Evolutionary conservation across 1,140 invertebrate species (phyloP), one percentile per base, ranked within the genome.

Genomic region (Lepidurus packardi): DNA sequence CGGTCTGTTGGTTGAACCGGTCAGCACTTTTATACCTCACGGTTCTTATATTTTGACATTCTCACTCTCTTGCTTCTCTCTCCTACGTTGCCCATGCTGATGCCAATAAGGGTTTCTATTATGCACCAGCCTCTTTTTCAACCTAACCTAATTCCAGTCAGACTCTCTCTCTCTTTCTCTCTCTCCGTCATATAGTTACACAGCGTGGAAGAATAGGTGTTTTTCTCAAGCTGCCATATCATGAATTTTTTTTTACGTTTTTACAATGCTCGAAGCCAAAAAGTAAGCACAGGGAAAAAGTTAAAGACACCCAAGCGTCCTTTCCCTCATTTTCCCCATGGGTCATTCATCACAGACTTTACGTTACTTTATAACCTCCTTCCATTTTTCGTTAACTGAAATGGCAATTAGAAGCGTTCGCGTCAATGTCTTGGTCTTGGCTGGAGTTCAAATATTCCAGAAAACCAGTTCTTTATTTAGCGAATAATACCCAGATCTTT

Each of bases 401-500:
- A 34, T 34, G 4, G 34, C 34, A 34, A 34, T 34, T 34, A 34
- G 34, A 34, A 34, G 34, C 34, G 34, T 34, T 34, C 2, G 1
- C 34, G 34, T 34, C 34, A 34, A 34, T 34, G 34, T 34, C 34
- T 34, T 34, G 34, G 34, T 34, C 34, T 34, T 34, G 34, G 34
- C 34, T 34, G 34, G 34, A 34, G 34, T 34, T 34, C 34, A 34
- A 34, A 34, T 34, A 2, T 4, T 34, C 34, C 34, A 34, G 34
- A 34, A 34, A 34, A 34, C 34, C 2, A 34, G 9, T 65, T 9
- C 16, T 65, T 65, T 65, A 65, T 65, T 47, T 65, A 65, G 53
- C 53, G 53, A 65, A 78, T 44, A 42, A 78, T 78, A 21, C 78
- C 78, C 43, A 78, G 47, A 21, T 78, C 75, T 25, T 73, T 73